Percentiles rank a stretch among this genome's conserved stretches.
These are phyloP conservation scores for Spea multiplicata DNA, from an alignment of 2,113 vertebrate genomes.

Conservation along the genomic window DNA sequence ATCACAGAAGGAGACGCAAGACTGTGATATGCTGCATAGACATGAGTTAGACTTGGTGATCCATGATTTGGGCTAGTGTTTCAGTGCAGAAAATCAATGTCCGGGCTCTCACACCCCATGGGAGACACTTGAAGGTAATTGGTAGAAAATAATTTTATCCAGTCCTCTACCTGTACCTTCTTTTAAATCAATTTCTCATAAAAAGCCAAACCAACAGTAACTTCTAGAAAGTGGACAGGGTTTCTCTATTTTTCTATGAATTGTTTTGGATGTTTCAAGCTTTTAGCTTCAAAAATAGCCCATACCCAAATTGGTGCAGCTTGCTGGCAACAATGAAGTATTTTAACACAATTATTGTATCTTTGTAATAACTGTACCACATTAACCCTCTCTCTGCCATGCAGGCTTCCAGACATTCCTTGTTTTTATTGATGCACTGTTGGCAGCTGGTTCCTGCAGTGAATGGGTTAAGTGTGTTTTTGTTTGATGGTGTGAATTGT, in stretches of 20 bases:
- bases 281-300: not conserved
- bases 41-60: not conserved
- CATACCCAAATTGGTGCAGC: not conserved
- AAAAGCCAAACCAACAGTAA: no score
- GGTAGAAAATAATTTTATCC: no score
- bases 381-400: not conserved
- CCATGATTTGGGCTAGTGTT: not conserved
- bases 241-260: conserved; percentile 17
- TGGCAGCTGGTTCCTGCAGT: not conserved
- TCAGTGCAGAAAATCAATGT: not conserved
- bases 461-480: conserved; percentile 24
- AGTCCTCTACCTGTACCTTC: no score
- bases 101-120: no score
- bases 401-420: not conserved
- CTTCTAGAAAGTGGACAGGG: no score
- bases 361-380: not conserved
- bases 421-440: not conserved
- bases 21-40: not conserved
- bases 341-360: not conserved
- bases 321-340: not conserved
- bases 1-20: no score
- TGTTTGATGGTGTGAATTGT: conserved; percentile 12
- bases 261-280: not conserved
- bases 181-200: no score
- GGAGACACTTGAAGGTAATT: no score